Percentiles rank a stretch among this genome's conserved stretches.
These are phyloP conservation scores for Molossus molossus DNA, from an alignment of 2,797 vertebrate genomes.

Conservation along the genomic window DNA sequence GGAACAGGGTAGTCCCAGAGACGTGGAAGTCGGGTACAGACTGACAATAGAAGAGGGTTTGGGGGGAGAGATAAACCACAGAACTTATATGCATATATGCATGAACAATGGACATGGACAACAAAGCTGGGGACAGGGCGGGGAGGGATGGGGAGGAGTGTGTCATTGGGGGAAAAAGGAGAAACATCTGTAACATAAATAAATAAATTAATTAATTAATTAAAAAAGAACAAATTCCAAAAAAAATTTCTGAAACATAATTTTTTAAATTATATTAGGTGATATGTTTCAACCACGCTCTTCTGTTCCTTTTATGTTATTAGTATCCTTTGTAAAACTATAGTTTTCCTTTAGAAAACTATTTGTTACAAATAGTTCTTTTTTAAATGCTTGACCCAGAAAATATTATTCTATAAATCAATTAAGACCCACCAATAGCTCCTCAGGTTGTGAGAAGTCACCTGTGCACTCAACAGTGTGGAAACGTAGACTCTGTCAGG, in stretches of 20 bases:
- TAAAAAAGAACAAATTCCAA: too few species aligned
- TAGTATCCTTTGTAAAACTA: not conserved
- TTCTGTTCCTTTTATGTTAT: not conserved
- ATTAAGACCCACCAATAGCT: not conserved
- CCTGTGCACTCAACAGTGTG: not conserved
- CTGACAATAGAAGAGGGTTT: too few species aligned
- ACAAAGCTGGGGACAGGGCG: too few species aligned
- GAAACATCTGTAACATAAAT: too few species aligned
- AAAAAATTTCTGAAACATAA: not conserved
- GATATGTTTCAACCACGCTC: not conserved
- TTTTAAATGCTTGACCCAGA: not conserved
- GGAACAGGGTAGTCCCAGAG: too few species aligned
- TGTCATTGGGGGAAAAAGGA: too few species aligned
- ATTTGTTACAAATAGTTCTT: conserved; percentile 3
- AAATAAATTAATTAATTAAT: too few species aligned
- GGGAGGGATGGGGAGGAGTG: too few species aligned
- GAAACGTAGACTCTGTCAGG: not conserved
- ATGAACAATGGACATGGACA: too few species aligned
- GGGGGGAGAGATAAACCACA: too few species aligned
- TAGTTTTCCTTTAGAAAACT: not conserved
- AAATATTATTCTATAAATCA: not conserved
- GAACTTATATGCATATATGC: too few species aligned
- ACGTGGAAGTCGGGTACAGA: too few species aligned
- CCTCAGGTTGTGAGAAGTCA: not conserved
- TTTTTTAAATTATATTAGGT: not conserved